Evolutionary conservation across 2,113 vertebrate species (phyloP).

Genomic region (Cariama cristata): DNA sequence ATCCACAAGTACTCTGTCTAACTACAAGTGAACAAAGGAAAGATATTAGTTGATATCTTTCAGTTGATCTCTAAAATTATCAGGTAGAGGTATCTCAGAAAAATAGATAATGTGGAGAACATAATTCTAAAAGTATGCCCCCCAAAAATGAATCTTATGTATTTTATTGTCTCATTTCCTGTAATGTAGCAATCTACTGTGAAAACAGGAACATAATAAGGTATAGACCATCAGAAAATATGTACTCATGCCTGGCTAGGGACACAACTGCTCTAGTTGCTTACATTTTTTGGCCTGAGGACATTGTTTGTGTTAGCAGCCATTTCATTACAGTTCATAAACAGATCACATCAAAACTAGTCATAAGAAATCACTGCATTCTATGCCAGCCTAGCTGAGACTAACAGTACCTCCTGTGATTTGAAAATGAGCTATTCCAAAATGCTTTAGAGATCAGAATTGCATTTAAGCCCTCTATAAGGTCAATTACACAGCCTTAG

Average conservation of each 20-base stretch:
- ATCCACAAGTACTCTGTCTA: not conserved
- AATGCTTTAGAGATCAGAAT: not conserved
- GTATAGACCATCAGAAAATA: not conserved
- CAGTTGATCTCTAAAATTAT: not conserved
- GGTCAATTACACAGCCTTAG: not conserved
- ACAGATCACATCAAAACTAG: not conserved
- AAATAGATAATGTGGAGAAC: not conserved
- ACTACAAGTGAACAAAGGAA: not conserved
- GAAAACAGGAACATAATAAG: not conserved
- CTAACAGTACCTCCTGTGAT: not conserved
- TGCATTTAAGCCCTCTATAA: not conserved
- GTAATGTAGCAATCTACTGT: not conserved
- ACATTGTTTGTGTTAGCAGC: not conserved
- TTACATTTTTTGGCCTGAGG: not conserved
- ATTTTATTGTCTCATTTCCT: not conserved
- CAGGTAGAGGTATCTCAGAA: not conserved
- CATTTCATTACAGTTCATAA: slow-evolving; percentile 36
- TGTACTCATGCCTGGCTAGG: not conserved
- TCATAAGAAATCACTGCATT: not conserved
- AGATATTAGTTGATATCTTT: not conserved
- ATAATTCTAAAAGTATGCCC: not conserved
- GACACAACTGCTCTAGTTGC: not conserved
- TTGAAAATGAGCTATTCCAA: slow-evolving; percentile 18
- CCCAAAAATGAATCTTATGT: not conserved
- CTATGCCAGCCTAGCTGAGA: not conserved